Evolutionary conservation across 2,888 invertebrate species (phyloP).

Genomic region (Sinopyrophorus schimmeli): DNA sequence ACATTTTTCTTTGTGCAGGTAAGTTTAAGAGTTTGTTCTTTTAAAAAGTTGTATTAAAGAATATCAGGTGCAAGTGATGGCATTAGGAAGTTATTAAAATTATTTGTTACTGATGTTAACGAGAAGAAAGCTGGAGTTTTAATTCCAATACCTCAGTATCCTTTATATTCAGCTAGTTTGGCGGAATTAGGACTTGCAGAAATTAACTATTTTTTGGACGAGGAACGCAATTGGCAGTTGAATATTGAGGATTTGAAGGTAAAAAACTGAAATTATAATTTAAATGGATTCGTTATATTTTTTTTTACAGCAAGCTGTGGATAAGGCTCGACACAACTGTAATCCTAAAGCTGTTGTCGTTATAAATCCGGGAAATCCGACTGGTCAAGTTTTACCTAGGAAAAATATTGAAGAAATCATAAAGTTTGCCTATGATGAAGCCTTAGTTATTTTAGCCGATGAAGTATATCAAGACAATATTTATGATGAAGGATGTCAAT

Average conservation of each 20-base stretch:
- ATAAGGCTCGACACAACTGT: conserved; percentile 63
- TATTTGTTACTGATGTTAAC: conserved; percentile 62
- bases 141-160: conserved; percentile 99
- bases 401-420: conserved; percentile 90
- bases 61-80: conserved; percentile 86
- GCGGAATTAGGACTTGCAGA: conserved; percentile 87
- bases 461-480: conserved; percentile 98
- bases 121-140: conserved; percentile 78
- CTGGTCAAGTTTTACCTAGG: conserved; percentile 87
- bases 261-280: too few relatives aligned
- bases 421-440: conserved; percentile 85
- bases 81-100: conserved; percentile 84
- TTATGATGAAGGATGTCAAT: conserved; percentile 83
- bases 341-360: conserved; percentile 85
- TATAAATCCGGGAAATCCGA: conserved; percentile 99
- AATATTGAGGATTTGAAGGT: conserved; percentile 63
- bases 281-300: too few relatives aligned
- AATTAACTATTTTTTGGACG: conserved; percentile 90
- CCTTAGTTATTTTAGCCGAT: conserved; percentile 86
- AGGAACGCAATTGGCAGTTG: conserved; percentile 84
- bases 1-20: conserved; percentile 83
- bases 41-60: too few relatives aligned
- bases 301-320: conserved; percentile 65
- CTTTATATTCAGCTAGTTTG: conserved; percentile 92
- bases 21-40: background rate